phyloP scores from a whole-genome alignment of 2,113 vertebrate species.

The Limnothrissa miodon region DNA sequence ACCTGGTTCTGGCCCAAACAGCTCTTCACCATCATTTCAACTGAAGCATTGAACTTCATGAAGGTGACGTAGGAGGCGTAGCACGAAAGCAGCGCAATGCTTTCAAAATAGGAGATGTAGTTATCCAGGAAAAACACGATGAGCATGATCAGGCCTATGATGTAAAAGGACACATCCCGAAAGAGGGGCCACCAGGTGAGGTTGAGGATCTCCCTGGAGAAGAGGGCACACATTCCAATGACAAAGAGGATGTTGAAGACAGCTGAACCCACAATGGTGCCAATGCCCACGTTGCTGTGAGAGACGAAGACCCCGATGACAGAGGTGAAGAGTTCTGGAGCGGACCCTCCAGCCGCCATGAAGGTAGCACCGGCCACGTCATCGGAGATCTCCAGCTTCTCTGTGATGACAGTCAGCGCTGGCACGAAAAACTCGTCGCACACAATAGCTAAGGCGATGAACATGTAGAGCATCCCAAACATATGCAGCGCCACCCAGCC shows the following conservation, averaged over 20 bases:
- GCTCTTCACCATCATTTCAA: slow-evolving; percentile 82
- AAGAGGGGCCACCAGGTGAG: slow-evolving; percentile 99
- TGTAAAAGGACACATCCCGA: slow-evolving; percentile 96
- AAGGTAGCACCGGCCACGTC: slow-evolving; percentile 97
- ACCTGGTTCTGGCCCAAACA: slow-evolving; percentile 84
- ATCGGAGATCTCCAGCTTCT: slow-evolving; percentile 92
- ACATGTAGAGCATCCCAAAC: slow-evolving; percentile 98
- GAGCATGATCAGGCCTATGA: slow-evolving; percentile 90
- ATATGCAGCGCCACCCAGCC: slow-evolving; percentile 87
- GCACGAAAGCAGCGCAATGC: slow-evolving; percentile 77
- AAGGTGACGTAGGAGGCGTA: slow-evolving; percentile 89
- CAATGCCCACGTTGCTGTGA: slow-evolving; percentile 96
- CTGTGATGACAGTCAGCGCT: slow-evolving; percentile 93
- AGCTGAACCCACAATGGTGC: slow-evolving; percentile 94
- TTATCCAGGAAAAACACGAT: slow-evolving; percentile 98
- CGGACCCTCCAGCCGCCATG: slow-evolving; percentile 96
- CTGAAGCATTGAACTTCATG: slow-evolving; percentile 91
- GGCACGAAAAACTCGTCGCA: slow-evolving; percentile 99
- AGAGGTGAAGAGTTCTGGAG: slow-evolving; percentile 96
- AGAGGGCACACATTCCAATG: slow-evolving; percentile 97
- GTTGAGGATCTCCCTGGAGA: slow-evolving; percentile 92
- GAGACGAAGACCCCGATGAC: slow-evolving; percentile 96
- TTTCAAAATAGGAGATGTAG: slow-evolving; percentile 83
- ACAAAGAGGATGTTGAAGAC: slow-evolving; percentile 99
- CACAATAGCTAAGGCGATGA: slow-evolving; percentile 95